Percentiles rank a stretch among this genome's conserved stretches.
Conservation (phyloP, 2,888 invertebrate species). For the Drosophila anomalata region DNA sequence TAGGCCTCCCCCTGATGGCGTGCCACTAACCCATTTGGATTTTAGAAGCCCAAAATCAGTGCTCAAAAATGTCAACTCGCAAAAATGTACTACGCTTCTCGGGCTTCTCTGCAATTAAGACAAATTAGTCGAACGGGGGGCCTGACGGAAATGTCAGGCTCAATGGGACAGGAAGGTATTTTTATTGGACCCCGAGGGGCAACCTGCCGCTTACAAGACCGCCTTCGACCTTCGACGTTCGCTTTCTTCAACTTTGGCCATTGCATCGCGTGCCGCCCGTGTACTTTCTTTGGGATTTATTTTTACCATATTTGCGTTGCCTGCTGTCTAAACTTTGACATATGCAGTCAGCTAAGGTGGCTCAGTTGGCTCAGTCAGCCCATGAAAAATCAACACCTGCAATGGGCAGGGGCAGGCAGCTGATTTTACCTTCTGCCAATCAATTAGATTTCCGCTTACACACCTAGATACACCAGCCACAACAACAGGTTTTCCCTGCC, state of each 20-base stretch:
- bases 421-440: conserved; percentile 55
- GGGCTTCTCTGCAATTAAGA: conserved; percentile 59
- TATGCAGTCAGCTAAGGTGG: conserved; percentile 54
- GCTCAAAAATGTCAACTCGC: conserved; percentile 62
- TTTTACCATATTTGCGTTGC: conserved; percentile 76
- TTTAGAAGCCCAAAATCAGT: conserved; percentile 37
- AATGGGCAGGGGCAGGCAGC: conserved; percentile 7
- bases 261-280: conserved; percentile 71
- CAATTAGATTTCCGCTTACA: conserved; percentile 62
- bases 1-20: conserved; percentile 42
- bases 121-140: conserved; percentile 58
- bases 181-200: conserved; percentile 10
- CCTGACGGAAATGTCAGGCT: conserved; percentile 63
- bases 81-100: conserved; percentile 7
- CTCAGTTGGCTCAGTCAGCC: neutral
- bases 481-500: conserved; percentile 44
- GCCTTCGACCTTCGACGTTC: conserved; percentile 38
- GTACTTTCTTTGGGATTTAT: conserved; percentile 30
- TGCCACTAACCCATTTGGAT: conserved; percentile 61
- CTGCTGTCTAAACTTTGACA: conserved; percentile 78
- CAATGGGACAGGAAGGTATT: conserved; percentile 12
- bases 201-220: conserved; percentile 37
- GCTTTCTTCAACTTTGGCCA: conserved; percentile 33
- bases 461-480: conserved; percentile 45
- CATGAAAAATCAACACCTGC: conserved; percentile 60